These are phyloP conservation scores for Eumeta japonica DNA, from an alignment of 1,140 invertebrate species.

Conservation along the genomic window DNA sequence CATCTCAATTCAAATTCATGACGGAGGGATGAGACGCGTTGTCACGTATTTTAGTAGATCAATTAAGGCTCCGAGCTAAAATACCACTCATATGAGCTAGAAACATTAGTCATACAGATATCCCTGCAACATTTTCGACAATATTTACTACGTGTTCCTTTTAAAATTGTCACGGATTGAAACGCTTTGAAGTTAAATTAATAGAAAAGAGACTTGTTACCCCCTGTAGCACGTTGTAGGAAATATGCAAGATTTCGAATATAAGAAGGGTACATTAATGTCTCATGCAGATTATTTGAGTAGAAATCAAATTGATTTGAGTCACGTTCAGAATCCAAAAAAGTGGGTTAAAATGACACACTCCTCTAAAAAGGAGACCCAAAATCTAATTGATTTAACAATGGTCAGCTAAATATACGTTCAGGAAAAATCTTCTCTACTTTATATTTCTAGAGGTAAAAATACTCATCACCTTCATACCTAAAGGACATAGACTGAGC, in stretches of 20 bases:
- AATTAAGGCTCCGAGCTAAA: conserved; percentile 16
- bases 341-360: conserved; percentile 6
- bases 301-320: conserved; percentile 10
- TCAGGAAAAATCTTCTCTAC: too few relatives aligned
- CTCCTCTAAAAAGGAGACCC: neutral
- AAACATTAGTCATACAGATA: conserved; percentile 19
- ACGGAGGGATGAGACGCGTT: conserved; percentile 16
- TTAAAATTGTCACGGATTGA: conserved; percentile 37
- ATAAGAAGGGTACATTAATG: conserved; percentile 21
- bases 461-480: too few relatives aligned
- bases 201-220: conserved; percentile 22
- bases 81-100: conserved; percentile 26
- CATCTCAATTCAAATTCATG: conserved; percentile 16
- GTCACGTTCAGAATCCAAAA: neutral
- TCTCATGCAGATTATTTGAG: conserved; percentile 25
- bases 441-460: too few relatives aligned
- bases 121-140: conserved; percentile 21
- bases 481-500: too few relatives aligned
- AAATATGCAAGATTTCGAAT: conserved; percentile 28
- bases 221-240: conserved; percentile 20
- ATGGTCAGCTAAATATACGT: too few relatives aligned
- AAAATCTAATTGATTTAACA: neutral
- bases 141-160: conserved; percentile 27
- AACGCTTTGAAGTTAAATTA: conserved; percentile 21
- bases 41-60: conserved; percentile 22